phyloP scores from a whole-genome alignment of 2,113 vertebrate species.

The Chaetops frenatus region DNA sequence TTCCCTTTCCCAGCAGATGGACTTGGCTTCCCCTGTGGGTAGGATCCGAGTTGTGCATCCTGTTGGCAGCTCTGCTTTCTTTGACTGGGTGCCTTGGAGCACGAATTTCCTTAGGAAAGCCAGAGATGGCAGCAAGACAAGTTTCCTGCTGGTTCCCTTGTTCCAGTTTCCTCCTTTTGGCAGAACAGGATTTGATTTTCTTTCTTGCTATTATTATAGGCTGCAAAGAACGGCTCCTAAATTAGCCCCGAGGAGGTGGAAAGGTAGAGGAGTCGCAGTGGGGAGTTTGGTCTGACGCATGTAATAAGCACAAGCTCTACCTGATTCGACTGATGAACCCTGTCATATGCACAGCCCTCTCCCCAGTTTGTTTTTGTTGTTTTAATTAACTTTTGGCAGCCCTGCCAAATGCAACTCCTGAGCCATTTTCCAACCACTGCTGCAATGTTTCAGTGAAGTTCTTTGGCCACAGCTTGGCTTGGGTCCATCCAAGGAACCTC shows the following conservation, averaged over 20 bases:
- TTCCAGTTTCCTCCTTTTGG: neutral
- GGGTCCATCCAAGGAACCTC: neutral
- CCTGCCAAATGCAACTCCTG: neutral
- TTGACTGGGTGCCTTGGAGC: neutral
- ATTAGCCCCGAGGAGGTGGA: constrained; percentile 29
- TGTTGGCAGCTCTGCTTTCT: neutral
- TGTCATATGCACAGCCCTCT: neutral
- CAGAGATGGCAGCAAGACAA: neutral
- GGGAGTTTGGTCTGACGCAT: neutral
- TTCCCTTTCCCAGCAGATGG: neutral
- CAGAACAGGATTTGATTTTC: neutral
- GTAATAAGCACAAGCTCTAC: neutral
- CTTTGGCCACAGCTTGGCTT: neutral
- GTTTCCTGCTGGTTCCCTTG: neutral
- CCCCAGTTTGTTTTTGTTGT: neutral
- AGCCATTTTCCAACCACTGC: neutral
- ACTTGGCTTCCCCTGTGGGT: neutral
- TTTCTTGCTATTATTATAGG: neutral
- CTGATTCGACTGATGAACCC: neutral
- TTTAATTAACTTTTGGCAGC: constrained; percentile 12
- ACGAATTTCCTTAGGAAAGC: neutral
- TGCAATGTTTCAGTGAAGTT: neutral
- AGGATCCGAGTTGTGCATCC: accelerated
- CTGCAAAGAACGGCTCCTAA: constrained; percentile 1
- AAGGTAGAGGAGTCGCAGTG: neutral